phyloP scores from a whole-genome alignment of 2,113 vertebrate genomes.

The Perca schrenkii region DNA sequence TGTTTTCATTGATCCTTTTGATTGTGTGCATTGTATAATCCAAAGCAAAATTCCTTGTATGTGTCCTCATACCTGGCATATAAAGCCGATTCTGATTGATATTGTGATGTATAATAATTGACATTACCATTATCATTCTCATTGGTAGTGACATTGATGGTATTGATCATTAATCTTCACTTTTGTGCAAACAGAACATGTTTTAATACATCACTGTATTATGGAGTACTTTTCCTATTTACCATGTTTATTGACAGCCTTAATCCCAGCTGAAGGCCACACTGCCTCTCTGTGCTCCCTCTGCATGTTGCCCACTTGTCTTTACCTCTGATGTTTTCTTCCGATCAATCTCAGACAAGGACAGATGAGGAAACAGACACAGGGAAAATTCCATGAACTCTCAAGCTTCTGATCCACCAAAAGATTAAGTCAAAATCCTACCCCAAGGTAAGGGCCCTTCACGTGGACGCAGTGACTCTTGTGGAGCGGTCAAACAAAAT shows the following conservation, averaged over 20 bases:
- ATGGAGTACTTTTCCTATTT: neutral
- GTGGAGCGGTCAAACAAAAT: slow-evolving; percentile 8
- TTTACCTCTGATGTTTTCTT: slow-evolving; percentile 5
- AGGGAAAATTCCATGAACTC: slow-evolving; percentile 20
- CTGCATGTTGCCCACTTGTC: neutral
- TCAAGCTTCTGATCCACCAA: slow-evolving; percentile 21
- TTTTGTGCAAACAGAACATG: neutral
- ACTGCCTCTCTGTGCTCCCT: neutral
- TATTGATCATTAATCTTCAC: neutral
- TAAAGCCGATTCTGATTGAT: no score
- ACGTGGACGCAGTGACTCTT: neutral
- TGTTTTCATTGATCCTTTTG: neutral
- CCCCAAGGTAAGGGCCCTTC: slow-evolving; percentile 10
- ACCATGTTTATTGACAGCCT: neutral
- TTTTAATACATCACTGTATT: neutral
- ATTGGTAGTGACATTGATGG: neutral
- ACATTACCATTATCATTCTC: neutral
- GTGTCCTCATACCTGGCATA: no score
- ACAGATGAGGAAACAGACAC: neutral
- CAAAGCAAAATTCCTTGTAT: no score
- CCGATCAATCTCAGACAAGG: slow-evolving; percentile 4
- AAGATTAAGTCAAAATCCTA: slow-evolving; percentile 44
- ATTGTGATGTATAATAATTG: neutral
- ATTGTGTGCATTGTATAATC: no score
- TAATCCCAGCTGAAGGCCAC: neutral